Base-by-base conservation (phyloP, 1,140 invertebrate species). In the Zophobas morio region DNA sequence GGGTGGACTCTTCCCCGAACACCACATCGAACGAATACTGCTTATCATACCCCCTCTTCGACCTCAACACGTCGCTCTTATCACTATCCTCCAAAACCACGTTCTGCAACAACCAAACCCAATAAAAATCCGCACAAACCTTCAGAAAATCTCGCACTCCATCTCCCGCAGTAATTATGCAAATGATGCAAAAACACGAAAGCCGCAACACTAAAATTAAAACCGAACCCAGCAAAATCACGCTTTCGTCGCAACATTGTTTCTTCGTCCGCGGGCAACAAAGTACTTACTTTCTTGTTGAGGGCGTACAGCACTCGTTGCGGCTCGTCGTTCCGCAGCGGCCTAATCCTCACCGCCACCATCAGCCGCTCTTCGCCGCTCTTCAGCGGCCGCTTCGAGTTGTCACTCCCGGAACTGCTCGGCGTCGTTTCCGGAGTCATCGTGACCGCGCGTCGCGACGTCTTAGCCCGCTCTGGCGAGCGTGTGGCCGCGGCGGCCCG, bases 1-100 rank as follows among this genome's bases (percentile, higher is more conserved):
- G 93, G 1, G 92, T 91, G 2, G 93, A 91, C 76, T 92, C 89
- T 84, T 96, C 94, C 0, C 90, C 91, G 84, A 98, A 97, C 42
- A 95, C 94, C 70, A 93, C 88, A 84, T 99, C 96, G 85, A 96
- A 98, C 0, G 93, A 90, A 87, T 96, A 98, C 83, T 96, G 93
- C 77, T 94, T 92, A 39, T 89, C 83, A 84, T 82, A 90, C 79
- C 90, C 87, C 51, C 91, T 85, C 84, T 92, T 92, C 74, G 89
- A 89, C 56, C 92, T 84, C n/a, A 92, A 84, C 37, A 90, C 87
- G 80, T 93, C 91, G 71, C 89, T 89, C 77, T 88, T 89, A 76
- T 91, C 91, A n/a, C 84, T 84, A 76, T 93, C 92, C 82, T 91
- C 87, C 34, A 93, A 81, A 0, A 92, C 86, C 1, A 93, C 86